A percentile compares a stretch with the other conserved stretches of the same genome.
Evolutionary conservation across 92 coral and sea anemone genomes (phyloP).

Genomic region (Palythoa grandiflora): DNA sequence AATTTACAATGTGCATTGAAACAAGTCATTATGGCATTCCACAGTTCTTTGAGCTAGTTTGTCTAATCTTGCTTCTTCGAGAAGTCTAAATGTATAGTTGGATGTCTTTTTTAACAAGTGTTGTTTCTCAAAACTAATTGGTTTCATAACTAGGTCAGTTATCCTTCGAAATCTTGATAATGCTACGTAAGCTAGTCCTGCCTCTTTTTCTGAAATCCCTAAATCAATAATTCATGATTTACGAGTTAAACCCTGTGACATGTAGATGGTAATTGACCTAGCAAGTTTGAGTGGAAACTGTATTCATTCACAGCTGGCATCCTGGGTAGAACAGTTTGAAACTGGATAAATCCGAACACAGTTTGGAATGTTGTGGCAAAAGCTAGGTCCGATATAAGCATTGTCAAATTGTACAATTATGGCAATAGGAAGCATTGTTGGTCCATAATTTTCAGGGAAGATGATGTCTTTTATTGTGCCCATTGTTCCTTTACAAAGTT

Average conservation of each 20-base stretch:
- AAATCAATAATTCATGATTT: slow-evolving; percentile 30
- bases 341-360: slow-evolving; percentile 54
- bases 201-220: slow-evolving; percentile 51
- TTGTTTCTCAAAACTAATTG: slow-evolving; percentile 40
- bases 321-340: slow-evolving; percentile 39
- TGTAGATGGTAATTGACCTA: slow-evolving; percentile 48
- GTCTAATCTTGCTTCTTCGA: slow-evolving; percentile 54
- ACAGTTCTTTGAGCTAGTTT: slow-evolving; percentile 46
- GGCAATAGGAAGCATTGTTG: slow-evolving; percentile 34
- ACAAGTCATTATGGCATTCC: slow-evolving; percentile 53
- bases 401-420: slow-evolving; percentile 44
- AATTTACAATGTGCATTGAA: slow-evolving; percentile 54
- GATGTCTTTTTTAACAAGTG: slow-evolving; percentile 24
- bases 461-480: slow-evolving; percentile 35
- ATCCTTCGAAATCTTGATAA: slow-evolving; percentile 40
- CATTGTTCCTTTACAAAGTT: slow-evolving; percentile 38
- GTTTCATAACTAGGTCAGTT: slow-evolving; percentile 44
- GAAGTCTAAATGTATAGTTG: slow-evolving; percentile 48
- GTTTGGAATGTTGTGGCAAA: slow-evolving; percentile 31
- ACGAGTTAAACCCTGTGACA: slow-evolving; percentile 34
- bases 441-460: neutral
- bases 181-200: slow-evolving; percentile 51
- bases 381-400: slow-evolving; percentile 56
- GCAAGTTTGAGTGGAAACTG: slow-evolving; percentile 57
- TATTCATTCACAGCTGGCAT: slow-evolving; percentile 4